These are phyloP conservation scores for Nothoprocta perdicaria DNA, from an alignment of 2,113 vertebrate genomes.

Conservation along the genomic window DNA sequence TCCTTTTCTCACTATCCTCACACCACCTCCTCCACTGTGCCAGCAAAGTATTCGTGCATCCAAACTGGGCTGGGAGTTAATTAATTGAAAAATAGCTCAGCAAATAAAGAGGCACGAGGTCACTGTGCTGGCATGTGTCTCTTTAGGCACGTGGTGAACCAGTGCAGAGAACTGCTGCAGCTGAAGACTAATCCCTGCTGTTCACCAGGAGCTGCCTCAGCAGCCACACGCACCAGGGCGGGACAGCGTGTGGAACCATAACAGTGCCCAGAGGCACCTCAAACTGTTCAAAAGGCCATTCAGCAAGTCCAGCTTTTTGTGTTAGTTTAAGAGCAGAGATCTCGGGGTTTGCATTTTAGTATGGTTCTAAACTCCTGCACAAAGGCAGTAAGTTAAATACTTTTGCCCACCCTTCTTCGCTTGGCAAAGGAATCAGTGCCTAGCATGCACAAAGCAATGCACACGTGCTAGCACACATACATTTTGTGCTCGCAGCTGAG, in stretches of 20 bases:
- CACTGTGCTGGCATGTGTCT: not conserved
- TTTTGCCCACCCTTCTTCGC: not conserved
- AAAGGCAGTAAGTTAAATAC: not conserved
- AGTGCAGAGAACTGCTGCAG: not conserved
- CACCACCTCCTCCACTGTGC: not conserved
- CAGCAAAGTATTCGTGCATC: not conserved
- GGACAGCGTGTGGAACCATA: not conserved
- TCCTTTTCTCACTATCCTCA: not conserved
- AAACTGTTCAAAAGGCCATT: not conserved
- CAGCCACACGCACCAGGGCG: not conserved
- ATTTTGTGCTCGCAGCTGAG: not conserved
- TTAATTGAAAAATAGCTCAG: not conserved
- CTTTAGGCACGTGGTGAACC: not conserved
- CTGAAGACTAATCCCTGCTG: not conserved
- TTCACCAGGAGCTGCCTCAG: not conserved
- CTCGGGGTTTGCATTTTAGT: not conserved
- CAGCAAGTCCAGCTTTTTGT: not conserved
- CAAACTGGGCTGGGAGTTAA: not conserved
- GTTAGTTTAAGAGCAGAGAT: not conserved
- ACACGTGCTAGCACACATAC: rapidly evolving
- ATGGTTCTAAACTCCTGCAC: not conserved
- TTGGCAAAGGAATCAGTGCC: not conserved
- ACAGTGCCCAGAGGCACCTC: not conserved
- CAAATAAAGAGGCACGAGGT: not conserved
- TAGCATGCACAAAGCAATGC: not conserved